Percentiles rank a stretch among this genome's conserved stretches.
These are phyloP conservation scores for Virgularia gustaviana DNA, from an alignment of 92 coral and sea anemone genomes.

Conservation along the genomic window DNA sequence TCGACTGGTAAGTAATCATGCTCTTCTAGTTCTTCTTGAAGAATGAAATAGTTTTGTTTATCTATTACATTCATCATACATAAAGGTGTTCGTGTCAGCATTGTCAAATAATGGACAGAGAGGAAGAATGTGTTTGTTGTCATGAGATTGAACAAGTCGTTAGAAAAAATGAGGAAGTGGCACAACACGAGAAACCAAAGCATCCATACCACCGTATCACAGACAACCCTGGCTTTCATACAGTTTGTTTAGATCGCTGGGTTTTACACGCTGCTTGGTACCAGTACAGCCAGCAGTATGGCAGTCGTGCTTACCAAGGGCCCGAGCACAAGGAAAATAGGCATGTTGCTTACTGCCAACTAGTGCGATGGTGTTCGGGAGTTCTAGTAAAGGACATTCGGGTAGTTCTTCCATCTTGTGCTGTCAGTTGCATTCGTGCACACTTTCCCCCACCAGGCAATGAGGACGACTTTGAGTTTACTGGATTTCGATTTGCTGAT, in stretches of 20 bases:
- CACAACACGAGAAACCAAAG: background rate
- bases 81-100: conserved; percentile 35
- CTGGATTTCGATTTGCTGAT: conserved; percentile 47
- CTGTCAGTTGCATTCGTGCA: too few relatives aligned
- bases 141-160: conserved; percentile 25
- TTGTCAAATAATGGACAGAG: conserved; percentile 39
- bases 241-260: conserved; percentile 48
- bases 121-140: conserved; percentile 42
- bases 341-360: conserved; percentile 46
- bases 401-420: too few relatives aligned
- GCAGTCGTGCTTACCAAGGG: too few relatives aligned
- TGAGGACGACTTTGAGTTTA: too few relatives aligned
- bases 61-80: too few relatives aligned
- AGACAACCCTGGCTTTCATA: conserved; percentile 46
- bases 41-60: background rate
- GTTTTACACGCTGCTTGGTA: conserved; percentile 57
- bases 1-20: background rate
- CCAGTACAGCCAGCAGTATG: conserved; percentile 52
- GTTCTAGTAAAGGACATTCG: too few relatives aligned
- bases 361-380: conserved; percentile 53
- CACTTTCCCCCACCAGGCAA: too few relatives aligned
- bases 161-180: conserved; percentile 23
- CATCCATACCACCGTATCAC: conserved; percentile 35
- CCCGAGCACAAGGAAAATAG: conserved; percentile 34
- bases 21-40: background rate